Percentiles rank a stretch among this genome's conserved stretches.
These are phyloP conservation scores for Porites australiensis DNA, from an alignment of 64 coral and sea anemone genomes.

Conservation along the genomic window DNA sequence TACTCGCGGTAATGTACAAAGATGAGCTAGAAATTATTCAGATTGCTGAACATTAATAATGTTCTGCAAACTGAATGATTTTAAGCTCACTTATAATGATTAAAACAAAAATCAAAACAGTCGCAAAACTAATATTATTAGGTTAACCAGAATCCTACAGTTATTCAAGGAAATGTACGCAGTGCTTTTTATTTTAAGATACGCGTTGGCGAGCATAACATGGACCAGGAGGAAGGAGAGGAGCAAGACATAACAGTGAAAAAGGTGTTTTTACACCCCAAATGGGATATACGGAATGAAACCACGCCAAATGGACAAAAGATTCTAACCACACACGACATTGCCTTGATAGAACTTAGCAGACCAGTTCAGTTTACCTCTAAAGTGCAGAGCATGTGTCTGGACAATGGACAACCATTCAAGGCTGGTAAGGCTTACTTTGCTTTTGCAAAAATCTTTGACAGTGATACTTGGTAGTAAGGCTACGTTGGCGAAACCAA, in stretches of 20 bases:
- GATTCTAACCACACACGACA: slow-evolving; percentile 76
- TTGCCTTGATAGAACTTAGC: slow-evolving; percentile 75
- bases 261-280: slow-evolving; percentile 75
- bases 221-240: slow-evolving; percentile 37
- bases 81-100: too few relatives aligned
- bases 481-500: too few relatives aligned
- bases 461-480: too few relatives aligned
- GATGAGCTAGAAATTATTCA: too few relatives aligned
- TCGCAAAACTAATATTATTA: too few relatives aligned
- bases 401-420: slow-evolving; percentile 52
- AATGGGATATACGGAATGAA: slow-evolving; percentile 75
- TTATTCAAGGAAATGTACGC: too few relatives aligned
- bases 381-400: slow-evolving; percentile 69
- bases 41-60: too few relatives aligned
- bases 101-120: too few relatives aligned
- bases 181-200: slow-evolving; percentile 46
- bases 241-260: slow-evolving; percentile 87
- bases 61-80: too few relatives aligned
- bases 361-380: slow-evolving; percentile 63
- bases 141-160: too few relatives aligned
- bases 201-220: slow-evolving; percentile 83
- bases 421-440: slow-evolving; percentile 48
- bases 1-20: too few relatives aligned
- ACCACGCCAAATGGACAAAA: slow-evolving; percentile 60
- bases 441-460: too few relatives aligned